Evolutionary conservation across 1,140 invertebrate species (phyloP), one percentile per base, ranked within the genome.

Genomic region (Heliothis virescens): DNA sequence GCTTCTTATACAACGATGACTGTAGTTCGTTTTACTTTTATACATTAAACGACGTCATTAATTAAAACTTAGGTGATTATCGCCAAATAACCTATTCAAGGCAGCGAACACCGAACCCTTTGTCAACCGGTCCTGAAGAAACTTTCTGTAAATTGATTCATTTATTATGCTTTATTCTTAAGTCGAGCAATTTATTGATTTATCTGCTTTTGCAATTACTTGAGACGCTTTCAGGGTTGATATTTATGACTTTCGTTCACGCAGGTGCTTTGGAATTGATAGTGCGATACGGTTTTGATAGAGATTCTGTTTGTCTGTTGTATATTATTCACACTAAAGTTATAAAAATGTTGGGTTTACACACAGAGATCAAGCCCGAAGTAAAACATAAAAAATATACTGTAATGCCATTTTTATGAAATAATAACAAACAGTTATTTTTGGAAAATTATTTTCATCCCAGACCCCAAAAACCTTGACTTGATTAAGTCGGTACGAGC

Each of bases 61-160:
- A 87, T 89, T 88, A 86, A 89, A 89, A 89, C 81, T 89, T 89
- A 71, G 83, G 82, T 85, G 86, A 89, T 89, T 89, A 89, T 74
- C 85, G 83, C 73, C 72, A 84, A 87, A 86, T 86, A 75, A 86
- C 79, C 82, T 85, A 84, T 87, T 87, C 78, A 79, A 79, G 52
- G 75, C 83, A 71, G 80, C 80, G 77, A 82, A 82, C 79, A 83
- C 41, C 60, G 76, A 77, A 73, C 82, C 83, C 85, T 86, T 89
- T 87, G 86, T 89, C 83, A 83, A 82, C 79, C 72, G 80, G 75
- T 80, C 83, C 80, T 76, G 71, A 79, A 67, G 69, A 80, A 85
- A 83, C 60, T 83, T 84, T 80, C 65, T 77, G 59, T 84, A 82
- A 75, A 84, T 80, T 80, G 81, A 80, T 84, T 84, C 81, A 84